Evolutionary conservation across 2,888 invertebrate genomes (phyloP), one percentile per base, ranked within the genome.

Genomic region (Pardosa pseudoannulata): DNA sequence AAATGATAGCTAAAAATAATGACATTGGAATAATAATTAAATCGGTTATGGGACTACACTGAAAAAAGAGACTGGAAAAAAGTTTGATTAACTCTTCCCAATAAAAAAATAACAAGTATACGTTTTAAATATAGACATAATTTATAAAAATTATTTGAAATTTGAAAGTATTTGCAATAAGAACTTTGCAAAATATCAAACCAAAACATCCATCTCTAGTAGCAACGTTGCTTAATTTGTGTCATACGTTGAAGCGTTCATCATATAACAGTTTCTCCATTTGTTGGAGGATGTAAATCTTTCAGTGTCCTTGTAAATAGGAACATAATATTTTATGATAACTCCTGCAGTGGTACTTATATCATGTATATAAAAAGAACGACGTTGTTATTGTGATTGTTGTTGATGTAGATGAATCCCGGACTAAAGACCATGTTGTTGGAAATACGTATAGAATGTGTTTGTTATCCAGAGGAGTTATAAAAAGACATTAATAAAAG

Each of bases 261-360:
- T 23, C 5, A 23, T 6, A 3, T 5, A 16, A 16, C 1, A 23
- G 11, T 46, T 6, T 23, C 23, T 56, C 23, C 56, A 56, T 23
- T 23, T 56, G 23, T 16, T 3, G 56, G 23, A 56, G 56, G 0
- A 23, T 56, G 56, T 19, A 56, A n/a, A 56, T 56, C 56, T 56
- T 23, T 56, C 56, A 56, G 23, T 56, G 56, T 56, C 23, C 23
- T 23, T 56, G 56, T 56, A 56, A 23, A 56, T 56, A 56, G 56
- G 56, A 56, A 56, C 56, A 56, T 56, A 36, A 36, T 36, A 56
- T 56, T 56, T 56, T 56, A 56, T 56, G 56, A 56, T 56, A 56
- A 56, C 56, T 56, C 56, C 56, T 56, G 56, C 56, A 56, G 11
- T 23, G 56, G 23, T 56, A 56, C 36, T 56, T 56, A 56, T 56